Evolutionary conservation across 1,140 invertebrate species (phyloP), one percentile per base, ranked within the genome.

Genomic region (Papilio dardanus): DNA sequence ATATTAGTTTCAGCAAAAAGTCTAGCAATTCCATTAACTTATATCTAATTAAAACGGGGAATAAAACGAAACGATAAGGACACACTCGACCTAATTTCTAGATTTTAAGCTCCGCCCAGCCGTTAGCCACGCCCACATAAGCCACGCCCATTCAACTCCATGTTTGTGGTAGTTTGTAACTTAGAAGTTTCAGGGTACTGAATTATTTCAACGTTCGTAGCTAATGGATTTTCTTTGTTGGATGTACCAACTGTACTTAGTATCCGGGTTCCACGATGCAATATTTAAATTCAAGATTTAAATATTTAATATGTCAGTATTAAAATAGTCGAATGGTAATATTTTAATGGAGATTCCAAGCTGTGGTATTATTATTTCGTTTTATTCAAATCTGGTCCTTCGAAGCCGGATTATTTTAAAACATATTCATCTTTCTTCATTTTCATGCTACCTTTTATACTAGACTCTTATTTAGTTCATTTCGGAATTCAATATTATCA

Each of bases 111-210:
- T 14, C 21, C 54, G 21, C 54, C 54, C 54, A 62, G 54, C 14
- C 54, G 1, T 14, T 28, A 42, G 74, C 74, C 84, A 84, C 84
- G 84, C 86, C 54, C 3, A 62, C 54, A 62, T 24, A 14, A 28
- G 54, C 54, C 54, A 62, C 54, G 54, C 54, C 54, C 24, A 28
- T 12, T 14, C 21, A 16, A 24, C 80, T 75, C 33, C 76, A 74
- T 79, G 74, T 75, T 84, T 82, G 80, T 76, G 67, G 50, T 33
- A 62, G 71, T 54, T 67, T 54, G 54, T 37, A 69, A 69, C 67
- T 69, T 24, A 2, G 16, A 31, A 54, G 42, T 73, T 54, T 73
- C 69, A 33, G 30, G 19, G 40, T 33, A 40, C n/a, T 50, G 71
- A 73, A 58, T 58, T 58, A 58, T 73, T 73, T 71, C 66, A 16